Conservation (phyloP, 2,113 vertebrate genomes). For the Octodon degus region DNA sequence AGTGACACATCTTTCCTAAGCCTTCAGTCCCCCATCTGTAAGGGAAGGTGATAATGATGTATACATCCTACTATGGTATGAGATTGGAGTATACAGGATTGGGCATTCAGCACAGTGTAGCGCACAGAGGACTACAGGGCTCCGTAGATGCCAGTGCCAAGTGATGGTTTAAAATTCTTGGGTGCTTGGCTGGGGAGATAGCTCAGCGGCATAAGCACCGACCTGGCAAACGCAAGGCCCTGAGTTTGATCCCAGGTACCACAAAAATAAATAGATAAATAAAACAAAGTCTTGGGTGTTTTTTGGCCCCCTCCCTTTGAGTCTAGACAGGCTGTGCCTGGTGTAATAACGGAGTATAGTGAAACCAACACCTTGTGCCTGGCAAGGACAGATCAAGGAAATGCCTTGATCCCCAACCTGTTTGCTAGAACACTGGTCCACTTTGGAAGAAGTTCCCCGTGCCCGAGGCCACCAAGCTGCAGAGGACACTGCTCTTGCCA, state of each 20-base stretch:
- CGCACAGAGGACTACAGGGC: not conserved
- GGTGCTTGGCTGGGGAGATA: not conserved
- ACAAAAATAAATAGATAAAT: too few species aligned
- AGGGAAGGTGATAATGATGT: not conserved
- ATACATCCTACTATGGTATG: not conserved
- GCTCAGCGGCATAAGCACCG: too few species aligned
- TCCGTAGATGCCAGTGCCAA: not conserved
- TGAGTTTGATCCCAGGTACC: too few species aligned
- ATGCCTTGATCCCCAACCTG: not conserved
- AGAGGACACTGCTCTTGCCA: not conserved
- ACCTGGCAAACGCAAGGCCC: too few species aligned
- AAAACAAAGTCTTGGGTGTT: not conserved
- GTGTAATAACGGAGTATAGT: not conserved
- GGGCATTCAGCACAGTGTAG: not conserved
- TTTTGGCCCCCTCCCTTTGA: not conserved
- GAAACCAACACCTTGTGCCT: not conserved
- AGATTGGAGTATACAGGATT: not conserved
- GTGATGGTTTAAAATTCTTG: not conserved
- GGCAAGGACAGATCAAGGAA: not conserved
- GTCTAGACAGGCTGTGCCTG: not conserved
- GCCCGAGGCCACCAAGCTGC: not conserved
- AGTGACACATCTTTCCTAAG: not conserved
- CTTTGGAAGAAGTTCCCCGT: not conserved
- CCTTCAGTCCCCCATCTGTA: not conserved
- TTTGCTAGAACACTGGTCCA: not conserved